Evolutionary conservation across 2,797 vertebrate genomes (phyloP).

Genomic region (Linurgus olivaceus): DNA sequence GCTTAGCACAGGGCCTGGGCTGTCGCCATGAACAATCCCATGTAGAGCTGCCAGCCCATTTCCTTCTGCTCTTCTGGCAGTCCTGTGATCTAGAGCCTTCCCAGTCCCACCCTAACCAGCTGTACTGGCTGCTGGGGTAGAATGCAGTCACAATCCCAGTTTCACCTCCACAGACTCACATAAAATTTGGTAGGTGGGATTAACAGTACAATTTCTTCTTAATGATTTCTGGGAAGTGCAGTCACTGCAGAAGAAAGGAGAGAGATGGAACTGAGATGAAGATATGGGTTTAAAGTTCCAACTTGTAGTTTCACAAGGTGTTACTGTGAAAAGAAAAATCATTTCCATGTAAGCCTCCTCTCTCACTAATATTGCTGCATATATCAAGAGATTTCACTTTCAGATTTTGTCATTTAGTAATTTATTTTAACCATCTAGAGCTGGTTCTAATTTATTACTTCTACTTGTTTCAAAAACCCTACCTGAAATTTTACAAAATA

Average conservation of each 20-base stretch:
- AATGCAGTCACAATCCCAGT: neutral
- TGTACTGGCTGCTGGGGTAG: neutral
- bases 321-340: neutral
- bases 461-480: neutral
- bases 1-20: accelerated
- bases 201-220: neutral
- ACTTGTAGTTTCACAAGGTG: neutral
- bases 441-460: neutral
- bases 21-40: neutral
- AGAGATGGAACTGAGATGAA: neutral
- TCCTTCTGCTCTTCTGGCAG: neutral
- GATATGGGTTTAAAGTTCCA: neutral
- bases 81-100: neutral
- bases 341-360: neutral
- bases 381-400: neutral
- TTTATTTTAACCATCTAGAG: neutral
- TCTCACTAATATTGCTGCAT: neutral
- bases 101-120: neutral
- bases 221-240: neutral
- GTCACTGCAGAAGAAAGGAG: neutral
- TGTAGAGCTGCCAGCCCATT: neutral
- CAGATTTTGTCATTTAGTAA: neutral
- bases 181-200: neutral
- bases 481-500: neutral
- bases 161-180: neutral